Base-by-base conservation (phyloP, 1,140 invertebrate species). In the Trachymyrmex septentrionalis region DNA sequence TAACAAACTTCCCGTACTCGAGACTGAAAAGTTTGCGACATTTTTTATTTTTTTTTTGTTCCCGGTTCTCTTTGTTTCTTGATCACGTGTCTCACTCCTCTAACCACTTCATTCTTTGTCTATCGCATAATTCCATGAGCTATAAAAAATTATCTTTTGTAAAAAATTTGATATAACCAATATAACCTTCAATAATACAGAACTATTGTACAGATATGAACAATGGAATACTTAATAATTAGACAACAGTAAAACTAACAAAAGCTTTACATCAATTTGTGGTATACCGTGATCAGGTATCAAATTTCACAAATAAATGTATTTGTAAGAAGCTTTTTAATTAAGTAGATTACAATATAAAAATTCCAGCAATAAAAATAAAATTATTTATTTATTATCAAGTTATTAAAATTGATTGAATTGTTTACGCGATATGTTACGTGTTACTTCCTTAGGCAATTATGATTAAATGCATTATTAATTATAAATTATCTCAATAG, bases 1-100 rank as follows among this genome's bases (percentile, higher is more conserved):
- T 90, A 90, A 90, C 89, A 88, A 91, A 91, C 84, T 91, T 91
- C 67, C 59, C 21, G 48, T n/a, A 21, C 53, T 63, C 27, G 21
- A 80, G 27, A 48, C 63, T 57, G 44, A 44, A 85, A 91, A 90
- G 59, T 91, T 88, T n/a, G 44, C 59, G 38, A 7, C 84, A 61
- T 38, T 90, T 91, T 91, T 50, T 90, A 90, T 90, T 82, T 84
- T 84, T 87, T 89, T 71, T 59, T 59, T 27, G 14, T 38, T 3
- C 5, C 16, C 7, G 67, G 2, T 66, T 59, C 48, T 66, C 55
- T 66, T 63, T 71, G 59, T 75, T 80, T 69, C 53, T 53, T 12
- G 30, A 10, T 85, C 72, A 81, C 34, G 27, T 63, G 0, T 59
- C 81, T 61, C 57, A 24, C 48, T 59, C 53, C 64, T 53, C 48